A percentile compares a stretch with the other conserved stretches of the same genome.
These are phyloP conservation scores for Myocastor coypus DNA, from an alignment of 2,113 vertebrate genomes.

Conservation along the genomic window DNA sequence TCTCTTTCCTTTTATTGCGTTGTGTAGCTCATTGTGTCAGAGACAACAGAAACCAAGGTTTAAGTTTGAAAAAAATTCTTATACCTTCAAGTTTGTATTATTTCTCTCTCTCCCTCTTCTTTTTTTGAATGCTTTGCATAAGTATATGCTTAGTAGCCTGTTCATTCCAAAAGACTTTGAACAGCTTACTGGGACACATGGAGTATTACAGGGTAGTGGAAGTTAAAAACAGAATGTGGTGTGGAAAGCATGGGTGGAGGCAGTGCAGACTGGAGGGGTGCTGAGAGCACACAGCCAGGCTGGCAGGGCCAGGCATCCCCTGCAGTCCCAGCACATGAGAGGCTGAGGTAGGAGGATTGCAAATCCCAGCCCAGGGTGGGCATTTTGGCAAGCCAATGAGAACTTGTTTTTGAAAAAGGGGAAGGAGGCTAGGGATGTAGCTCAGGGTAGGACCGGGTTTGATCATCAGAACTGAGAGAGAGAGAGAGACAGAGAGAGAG, in stretches of 20 bases:
- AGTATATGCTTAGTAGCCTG: background rate
- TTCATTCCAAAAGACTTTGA: conserved; percentile 3
- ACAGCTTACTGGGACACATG: background rate
- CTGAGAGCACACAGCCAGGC: background rate
- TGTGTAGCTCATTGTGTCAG: background rate
- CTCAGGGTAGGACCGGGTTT: background rate
- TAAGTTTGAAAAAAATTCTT: conserved; percentile 12
- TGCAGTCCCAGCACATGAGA: background rate
- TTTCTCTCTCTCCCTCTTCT: background rate
- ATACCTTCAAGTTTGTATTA: background rate
- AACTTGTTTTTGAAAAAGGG: background rate
- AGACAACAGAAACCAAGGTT: conserved; percentile 22
- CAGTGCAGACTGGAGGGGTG: background rate
- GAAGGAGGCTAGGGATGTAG: background rate
- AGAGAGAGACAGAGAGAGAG: background rate
- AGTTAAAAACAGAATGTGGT: background rate
- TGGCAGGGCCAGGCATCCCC: background rate
- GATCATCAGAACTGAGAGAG: background rate
- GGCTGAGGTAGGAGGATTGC: background rate
- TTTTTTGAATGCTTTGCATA: background rate
- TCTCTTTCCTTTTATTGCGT: background rate
- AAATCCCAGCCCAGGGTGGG: background rate
- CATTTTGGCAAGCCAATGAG: background rate
- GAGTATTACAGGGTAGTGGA: background rate
- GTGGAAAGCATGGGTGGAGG: background rate